Percentiles rank a stretch among this genome's conserved stretches.
These are phyloP conservation scores for Pseudomyrmex flavicornis DNA, from an alignment of 1,140 invertebrate genomes.

Conservation along the genomic window DNA sequence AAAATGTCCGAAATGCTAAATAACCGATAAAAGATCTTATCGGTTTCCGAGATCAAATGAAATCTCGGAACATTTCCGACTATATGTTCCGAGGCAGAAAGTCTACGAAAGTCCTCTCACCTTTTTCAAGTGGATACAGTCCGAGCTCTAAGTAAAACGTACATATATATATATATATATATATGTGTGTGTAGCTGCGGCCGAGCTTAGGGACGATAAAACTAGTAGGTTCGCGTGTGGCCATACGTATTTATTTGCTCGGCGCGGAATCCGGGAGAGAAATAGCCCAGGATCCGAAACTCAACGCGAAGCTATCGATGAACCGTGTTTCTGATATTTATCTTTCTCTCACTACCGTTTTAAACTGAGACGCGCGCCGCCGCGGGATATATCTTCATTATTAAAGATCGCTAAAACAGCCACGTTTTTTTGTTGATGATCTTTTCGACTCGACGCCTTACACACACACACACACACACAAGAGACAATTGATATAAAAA, in stretches of 20 bases:
- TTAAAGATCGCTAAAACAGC: conserved; percentile 2
- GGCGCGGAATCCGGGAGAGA: conserved; percentile 39
- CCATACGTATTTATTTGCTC: conserved; percentile 63
- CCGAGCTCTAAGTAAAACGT: conserved; percentile 64
- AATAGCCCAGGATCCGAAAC: conserved; percentile 21
- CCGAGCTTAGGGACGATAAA: conserved; percentile 61
- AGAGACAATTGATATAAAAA: too few relatives aligned
- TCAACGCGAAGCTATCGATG: conserved; percentile 37
- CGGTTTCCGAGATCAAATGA: conserved; percentile 1
- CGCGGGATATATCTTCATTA: neutral
- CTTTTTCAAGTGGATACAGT: conserved; percentile 51
- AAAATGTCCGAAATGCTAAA: too few relatives aligned
- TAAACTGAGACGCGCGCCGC: neutral
- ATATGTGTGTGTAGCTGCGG: neutral
- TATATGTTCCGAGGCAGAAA: conserved; percentile 28
- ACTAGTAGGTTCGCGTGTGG: conserved; percentile 47
- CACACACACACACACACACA: too few relatives aligned
- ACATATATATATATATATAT: conserved; percentile 3
- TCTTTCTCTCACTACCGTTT: conserved; percentile 19
- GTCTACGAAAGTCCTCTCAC: conserved; percentile 49
- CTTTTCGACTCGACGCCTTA: too few relatives aligned
- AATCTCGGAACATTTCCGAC: conserved; percentile 22
- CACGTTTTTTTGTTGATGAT: neutral
- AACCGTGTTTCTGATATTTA: conserved; percentile 48
- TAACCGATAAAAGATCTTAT: neutral